Evolutionary conservation across 2,888 invertebrate species (phyloP).

Genomic region (Anarsia innoxiella): DNA sequence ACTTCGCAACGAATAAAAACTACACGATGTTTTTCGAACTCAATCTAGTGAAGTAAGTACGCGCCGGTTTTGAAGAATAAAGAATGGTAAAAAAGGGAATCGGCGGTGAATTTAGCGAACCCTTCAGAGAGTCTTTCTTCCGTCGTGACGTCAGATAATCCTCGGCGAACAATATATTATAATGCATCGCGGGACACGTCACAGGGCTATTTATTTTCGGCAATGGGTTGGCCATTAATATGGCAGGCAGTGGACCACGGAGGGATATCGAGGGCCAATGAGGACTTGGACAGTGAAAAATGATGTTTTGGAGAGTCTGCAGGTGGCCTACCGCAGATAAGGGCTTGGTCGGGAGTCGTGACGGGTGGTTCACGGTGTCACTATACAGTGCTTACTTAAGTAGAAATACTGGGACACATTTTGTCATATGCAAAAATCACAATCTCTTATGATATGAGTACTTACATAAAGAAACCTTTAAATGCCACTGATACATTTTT

Average conservation of each 20-base stretch:
- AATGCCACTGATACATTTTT: no score
- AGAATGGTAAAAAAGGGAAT: not conserved
- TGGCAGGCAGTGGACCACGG: conserved; percentile 54
- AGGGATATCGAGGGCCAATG: conserved; percentile 46
- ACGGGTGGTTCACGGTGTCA: not conserved
- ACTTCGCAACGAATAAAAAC: no score
- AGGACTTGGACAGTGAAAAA: conserved; percentile 60
- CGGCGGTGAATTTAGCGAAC: not conserved
- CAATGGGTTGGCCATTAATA: conserved; percentile 65
- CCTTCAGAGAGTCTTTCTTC: conserved; percentile 26
- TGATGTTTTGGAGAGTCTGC: conserved; percentile 42
- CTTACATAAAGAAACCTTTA: no score
- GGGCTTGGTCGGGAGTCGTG: conserved; percentile 1
- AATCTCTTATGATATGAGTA: no score
- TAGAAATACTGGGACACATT: no score
- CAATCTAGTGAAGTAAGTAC: no score
- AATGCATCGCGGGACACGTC: conserved; percentile 64
- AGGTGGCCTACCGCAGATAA: conserved; percentile 31
- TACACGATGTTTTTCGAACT: no score
- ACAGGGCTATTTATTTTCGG: conserved; percentile 59
- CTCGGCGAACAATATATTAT: conserved; percentile 54
- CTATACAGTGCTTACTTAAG: no score
- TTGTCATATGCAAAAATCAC: no score
- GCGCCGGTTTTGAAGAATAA: no score
- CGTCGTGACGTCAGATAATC: conserved; percentile 40